Conservation (phyloP, 30 jellyfish, hydroid and myxozoan genomes). For the Pelagia noctiluca region DNA sequence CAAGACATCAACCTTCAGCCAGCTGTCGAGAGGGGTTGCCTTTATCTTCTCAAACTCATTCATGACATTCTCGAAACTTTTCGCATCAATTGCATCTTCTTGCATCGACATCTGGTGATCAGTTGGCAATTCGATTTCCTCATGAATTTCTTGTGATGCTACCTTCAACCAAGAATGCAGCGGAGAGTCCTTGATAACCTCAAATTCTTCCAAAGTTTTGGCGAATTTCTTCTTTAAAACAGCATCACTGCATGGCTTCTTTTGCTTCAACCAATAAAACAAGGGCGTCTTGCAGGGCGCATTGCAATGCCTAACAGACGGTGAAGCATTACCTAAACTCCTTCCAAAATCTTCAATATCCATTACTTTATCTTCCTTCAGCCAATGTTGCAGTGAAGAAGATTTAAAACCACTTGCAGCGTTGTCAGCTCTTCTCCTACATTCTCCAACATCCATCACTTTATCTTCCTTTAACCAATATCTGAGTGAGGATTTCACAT, state of each 20-base stretch:
- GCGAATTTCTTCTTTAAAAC: slow-evolving; percentile 7
- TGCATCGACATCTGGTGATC: background rate
- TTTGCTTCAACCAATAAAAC: slow-evolving; percentile 46
- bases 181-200: slow-evolving; percentile 16
- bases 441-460: background rate
- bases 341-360: background rate
- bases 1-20: slow-evolving; percentile 27
- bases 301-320: background rate
- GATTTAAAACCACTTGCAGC: background rate
- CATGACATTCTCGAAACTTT: background rate
- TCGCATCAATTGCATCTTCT: background rate
- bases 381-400: background rate
- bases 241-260: background rate
- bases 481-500: too few species aligned
- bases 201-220: slow-evolving; percentile 2
- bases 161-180: slow-evolving; percentile 28
- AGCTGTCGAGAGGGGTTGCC: slow-evolving; percentile 11
- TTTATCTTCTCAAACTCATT: slow-evolving; percentile 4
- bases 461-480: too few species aligned
- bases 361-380: background rate
- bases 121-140: background rate
- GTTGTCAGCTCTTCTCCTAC: too few species aligned
- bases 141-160: background rate
- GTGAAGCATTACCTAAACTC: background rate
- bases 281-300: background rate